These are phyloP conservation scores for Pteruthius melanotis DNA, from an alignment of 2,113 vertebrate species.

Conservation along the genomic window DNA sequence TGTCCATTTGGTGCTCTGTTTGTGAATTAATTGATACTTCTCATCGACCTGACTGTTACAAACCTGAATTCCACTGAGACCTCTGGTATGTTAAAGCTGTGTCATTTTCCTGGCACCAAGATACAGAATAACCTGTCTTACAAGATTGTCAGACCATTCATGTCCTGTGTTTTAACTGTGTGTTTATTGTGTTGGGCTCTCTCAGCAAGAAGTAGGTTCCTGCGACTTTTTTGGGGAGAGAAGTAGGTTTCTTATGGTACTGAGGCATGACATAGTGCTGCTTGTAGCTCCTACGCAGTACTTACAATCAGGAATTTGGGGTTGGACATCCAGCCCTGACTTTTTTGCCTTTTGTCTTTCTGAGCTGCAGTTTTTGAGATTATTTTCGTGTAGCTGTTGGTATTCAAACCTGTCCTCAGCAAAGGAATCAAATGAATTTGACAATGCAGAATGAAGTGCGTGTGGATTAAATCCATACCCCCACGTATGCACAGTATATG, in stretches of 20 bases:
- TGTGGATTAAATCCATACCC: not conserved
- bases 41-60: not conserved
- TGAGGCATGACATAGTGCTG: not conserved
- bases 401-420: not conserved
- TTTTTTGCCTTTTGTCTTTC: not conserved
- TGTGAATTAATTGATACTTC: not conserved
- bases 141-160: not conserved
- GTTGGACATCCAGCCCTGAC: not conserved
- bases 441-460: not conserved
- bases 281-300: not conserved
- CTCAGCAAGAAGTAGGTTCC: not conserved
- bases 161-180: not conserved
- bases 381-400: not conserved
- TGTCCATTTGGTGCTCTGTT: not conserved
- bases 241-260: not conserved
- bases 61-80: not conserved
- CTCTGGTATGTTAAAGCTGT: not conserved
- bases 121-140: conserved; percentile 39
- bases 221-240: not conserved
- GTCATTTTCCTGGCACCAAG: conserved; percentile 9
- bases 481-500: not conserved
- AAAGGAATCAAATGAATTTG: not conserved
- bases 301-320: not conserved
- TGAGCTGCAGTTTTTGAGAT: not conserved
- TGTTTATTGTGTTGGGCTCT: not conserved